phyloP scores from a whole-genome alignment of 2,797 vertebrate species.

The Pseudochirops cupreus region DNA sequence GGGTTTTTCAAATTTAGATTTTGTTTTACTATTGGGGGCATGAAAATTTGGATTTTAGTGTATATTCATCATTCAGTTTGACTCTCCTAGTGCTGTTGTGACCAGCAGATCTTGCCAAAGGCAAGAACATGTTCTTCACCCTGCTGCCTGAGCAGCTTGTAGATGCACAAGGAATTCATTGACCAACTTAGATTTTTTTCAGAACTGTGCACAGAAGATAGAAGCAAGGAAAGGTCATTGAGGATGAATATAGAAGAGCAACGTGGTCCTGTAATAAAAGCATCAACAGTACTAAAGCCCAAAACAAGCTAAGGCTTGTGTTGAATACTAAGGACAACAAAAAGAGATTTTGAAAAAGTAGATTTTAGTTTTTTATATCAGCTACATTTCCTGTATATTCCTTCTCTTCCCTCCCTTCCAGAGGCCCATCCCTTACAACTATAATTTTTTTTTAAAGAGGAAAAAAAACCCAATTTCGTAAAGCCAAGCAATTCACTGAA shows the following conservation, averaged over 20 bases:
- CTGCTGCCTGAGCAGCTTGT: neutral
- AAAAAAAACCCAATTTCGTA: neutral
- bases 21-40: neutral
- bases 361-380: neutral
- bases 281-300: neutral
- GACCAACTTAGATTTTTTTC: conserved; percentile 1
- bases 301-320: neutral
- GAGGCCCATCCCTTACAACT: neutral
- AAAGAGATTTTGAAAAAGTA: neutral
- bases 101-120: neutral
- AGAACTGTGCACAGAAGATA: neutral
- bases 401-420: neutral
- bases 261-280: neutral
- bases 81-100: neutral
- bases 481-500: neutral
- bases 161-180: neutral
- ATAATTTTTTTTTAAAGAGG: neutral
- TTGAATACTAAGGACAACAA: neutral
- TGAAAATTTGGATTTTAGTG: neutral
- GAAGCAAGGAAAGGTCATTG: neutral
- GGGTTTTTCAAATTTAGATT: neutral
- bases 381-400: neutral
- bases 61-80: neutral
- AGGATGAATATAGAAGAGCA: neutral
- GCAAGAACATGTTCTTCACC: neutral